Evolutionary conservation across 2,888 invertebrate genomes (phyloP).

Genomic region (Pollenia labialis): DNA sequence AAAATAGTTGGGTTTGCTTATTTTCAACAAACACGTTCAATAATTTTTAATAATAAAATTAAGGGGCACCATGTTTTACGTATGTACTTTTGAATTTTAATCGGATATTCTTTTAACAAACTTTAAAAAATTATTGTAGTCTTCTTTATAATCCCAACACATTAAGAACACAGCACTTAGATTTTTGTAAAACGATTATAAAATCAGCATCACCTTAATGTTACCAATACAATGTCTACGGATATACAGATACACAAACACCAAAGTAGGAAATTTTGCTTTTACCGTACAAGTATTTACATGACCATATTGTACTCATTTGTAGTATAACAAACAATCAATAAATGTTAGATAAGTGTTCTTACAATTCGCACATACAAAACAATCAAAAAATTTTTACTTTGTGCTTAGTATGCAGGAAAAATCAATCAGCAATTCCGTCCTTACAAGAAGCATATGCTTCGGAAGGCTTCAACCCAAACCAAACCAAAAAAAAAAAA

Average conservation of each 20-base stretch:
- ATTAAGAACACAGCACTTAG: too few species aligned
- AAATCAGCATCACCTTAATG: too few species aligned
- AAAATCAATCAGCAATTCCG: slow-evolving; percentile 65
- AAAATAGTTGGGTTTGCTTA: slow-evolving; percentile 46
- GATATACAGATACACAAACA: not conserved
- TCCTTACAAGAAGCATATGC: slow-evolving; percentile 3
- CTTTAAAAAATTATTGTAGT: too few species aligned
- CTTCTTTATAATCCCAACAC: too few species aligned
- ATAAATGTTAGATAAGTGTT: slow-evolving; percentile 61
- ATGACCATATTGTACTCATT: slow-evolving; percentile 55
- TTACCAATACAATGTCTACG: too few species aligned
- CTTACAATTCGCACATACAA: slow-evolving; percentile 2
- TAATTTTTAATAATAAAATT: not conserved
- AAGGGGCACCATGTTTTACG: not conserved
- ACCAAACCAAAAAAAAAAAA: slow-evolving; percentile 8
- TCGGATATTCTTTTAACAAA: too few species aligned
- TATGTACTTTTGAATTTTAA: too few species aligned
- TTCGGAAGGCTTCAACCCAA: slow-evolving; percentile 8
- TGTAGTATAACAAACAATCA: slow-evolving; percentile 63
- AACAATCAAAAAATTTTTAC: slow-evolving; percentile 29
- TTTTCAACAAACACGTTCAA: slow-evolving; percentile 6
- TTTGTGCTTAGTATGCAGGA: slow-evolving; percentile 66
- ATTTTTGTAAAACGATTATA: too few species aligned
- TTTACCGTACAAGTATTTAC: slow-evolving; percentile 6
- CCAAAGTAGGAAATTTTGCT: not conserved